A percentile compares a stretch with the other conserved stretches of the same genome.
These are phyloP conservation scores for Pammene aurita DNA, from an alignment of 2,888 invertebrate species.

Conservation along the genomic window DNA sequence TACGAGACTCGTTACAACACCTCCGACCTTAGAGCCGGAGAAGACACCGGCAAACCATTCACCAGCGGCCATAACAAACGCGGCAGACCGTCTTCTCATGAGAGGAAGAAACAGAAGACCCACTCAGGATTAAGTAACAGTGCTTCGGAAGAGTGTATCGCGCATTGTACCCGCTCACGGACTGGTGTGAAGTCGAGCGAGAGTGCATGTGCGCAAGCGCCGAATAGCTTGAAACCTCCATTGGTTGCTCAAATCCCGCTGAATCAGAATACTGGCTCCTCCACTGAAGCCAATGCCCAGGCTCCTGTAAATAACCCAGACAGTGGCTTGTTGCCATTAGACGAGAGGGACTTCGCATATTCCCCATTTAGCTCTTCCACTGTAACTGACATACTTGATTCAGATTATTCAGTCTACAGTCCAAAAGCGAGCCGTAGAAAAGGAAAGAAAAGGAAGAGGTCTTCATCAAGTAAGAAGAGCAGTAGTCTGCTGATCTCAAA, in stretches of 20 bases:
- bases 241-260: slow-evolving; percentile 55
- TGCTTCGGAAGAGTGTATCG: slow-evolving; percentile 72
- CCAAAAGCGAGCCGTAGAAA: slow-evolving; percentile 72
- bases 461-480: slow-evolving; percentile 70
- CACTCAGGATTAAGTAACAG: slow-evolving; percentile 57
- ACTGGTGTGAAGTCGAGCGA: slow-evolving; percentile 76
- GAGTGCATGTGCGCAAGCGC: slow-evolving; percentile 71
- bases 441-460: slow-evolving; percentile 78
- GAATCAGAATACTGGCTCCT: slow-evolving; percentile 58
- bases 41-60: slow-evolving; percentile 62
- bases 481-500: slow-evolving; percentile 68
- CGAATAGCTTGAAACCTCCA: slow-evolving; percentile 58
- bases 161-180: slow-evolving; percentile 78
- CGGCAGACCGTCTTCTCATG: slow-evolving; percentile 73
- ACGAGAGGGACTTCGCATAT: slow-evolving; percentile 80
- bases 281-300: slow-evolving; percentile 50
- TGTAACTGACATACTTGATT: slow-evolving; percentile 76
- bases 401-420: slow-evolving; percentile 79
- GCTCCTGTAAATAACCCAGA: slow-evolving; percentile 61
- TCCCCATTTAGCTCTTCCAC: slow-evolving; percentile 80
- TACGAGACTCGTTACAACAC: slow-evolving; percentile 79
- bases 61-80: slow-evolving; percentile 61
- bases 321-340: slow-evolving; percentile 76
- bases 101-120: slow-evolving; percentile 71
- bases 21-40: slow-evolving; percentile 67